Evolutionary conservation across 1,140 invertebrate species (phyloP).

Genomic region (Teleogryllus occipitalis): DNA sequence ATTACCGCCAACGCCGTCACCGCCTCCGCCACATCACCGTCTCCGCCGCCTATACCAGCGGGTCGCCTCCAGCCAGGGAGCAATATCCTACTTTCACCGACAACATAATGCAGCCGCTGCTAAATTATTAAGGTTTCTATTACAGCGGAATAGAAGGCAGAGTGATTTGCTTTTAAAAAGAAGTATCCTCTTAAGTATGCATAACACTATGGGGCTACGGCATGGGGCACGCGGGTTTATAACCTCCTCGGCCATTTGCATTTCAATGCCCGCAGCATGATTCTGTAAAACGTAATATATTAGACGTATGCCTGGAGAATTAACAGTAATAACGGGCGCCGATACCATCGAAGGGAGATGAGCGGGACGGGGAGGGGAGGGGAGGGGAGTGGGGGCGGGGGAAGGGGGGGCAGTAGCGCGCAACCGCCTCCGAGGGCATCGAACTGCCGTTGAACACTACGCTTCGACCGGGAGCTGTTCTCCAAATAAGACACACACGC

Average conservation of each 20-base stretch:
- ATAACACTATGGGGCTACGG: neutral
- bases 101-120: neutral
- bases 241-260: neutral
- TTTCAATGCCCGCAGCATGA: neutral
- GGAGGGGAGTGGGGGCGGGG: too few relatives aligned
- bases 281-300: constrained; percentile 1
- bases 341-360: too few relatives aligned
- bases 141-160: neutral
- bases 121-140: constrained; percentile 6
- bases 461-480: too few relatives aligned
- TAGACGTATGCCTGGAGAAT: neutral
- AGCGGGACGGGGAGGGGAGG: too few relatives aligned
- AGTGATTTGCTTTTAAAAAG: constrained; percentile 1
- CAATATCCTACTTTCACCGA: neutral
- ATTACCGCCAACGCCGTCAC: too few relatives aligned
- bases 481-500: too few relatives aligned
- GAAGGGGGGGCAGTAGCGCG: too few relatives aligned
- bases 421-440: too few relatives aligned
- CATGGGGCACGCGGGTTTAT: neutral
- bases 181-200: constrained; percentile 1
- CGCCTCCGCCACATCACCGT: too few relatives aligned
- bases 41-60: too few relatives aligned
- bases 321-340: neutral
- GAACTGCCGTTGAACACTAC: too few relatives aligned
- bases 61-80: too few relatives aligned